A percentile compares a stretch with the other conserved stretches of the same genome.
Evolutionary conservation across 2,113 vertebrate genomes (phyloP).

Genomic region (Euleptes europaea): DNA sequence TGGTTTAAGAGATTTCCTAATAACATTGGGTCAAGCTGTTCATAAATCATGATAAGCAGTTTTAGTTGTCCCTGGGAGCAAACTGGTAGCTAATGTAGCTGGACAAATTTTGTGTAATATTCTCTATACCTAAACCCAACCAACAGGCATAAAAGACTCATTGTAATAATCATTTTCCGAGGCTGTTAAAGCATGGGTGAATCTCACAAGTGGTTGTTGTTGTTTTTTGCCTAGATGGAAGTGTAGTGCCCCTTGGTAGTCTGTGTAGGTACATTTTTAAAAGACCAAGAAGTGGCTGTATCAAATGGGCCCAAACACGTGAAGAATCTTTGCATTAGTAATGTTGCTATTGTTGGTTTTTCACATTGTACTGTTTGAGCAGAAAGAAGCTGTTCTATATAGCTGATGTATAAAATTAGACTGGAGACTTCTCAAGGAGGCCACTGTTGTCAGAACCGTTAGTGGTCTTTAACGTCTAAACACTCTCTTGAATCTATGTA

Average conservation of each 20-base stretch:
- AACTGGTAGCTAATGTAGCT: neutral
- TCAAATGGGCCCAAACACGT: neutral
- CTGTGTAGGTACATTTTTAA: neutral
- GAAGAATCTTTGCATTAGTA: neutral
- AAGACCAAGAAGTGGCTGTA: neutral
- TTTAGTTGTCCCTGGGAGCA: neutral
- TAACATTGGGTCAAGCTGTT: neutral
- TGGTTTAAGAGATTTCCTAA: neutral
- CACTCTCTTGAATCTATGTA: neutral
- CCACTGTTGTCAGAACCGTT: neutral
- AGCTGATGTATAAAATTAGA: no score
- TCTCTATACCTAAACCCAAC: no score
- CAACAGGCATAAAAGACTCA: neutral
- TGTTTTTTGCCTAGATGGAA: neutral
- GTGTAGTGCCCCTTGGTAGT: neutral
- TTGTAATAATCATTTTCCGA: neutral
- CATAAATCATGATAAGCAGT: neutral
- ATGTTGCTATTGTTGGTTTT: neutral
- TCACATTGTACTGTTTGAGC: no score
- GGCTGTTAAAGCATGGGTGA: neutral
- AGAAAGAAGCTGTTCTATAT: no score
- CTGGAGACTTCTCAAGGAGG: no score
- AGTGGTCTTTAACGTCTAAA: neutral
- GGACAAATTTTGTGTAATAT: neutral
- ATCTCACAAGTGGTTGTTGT: neutral